Percentiles rank a stretch among this genome's conserved stretches.
Conservation (phyloP, 2,888 invertebrate species). For the Dioctria rufipes region DNA sequence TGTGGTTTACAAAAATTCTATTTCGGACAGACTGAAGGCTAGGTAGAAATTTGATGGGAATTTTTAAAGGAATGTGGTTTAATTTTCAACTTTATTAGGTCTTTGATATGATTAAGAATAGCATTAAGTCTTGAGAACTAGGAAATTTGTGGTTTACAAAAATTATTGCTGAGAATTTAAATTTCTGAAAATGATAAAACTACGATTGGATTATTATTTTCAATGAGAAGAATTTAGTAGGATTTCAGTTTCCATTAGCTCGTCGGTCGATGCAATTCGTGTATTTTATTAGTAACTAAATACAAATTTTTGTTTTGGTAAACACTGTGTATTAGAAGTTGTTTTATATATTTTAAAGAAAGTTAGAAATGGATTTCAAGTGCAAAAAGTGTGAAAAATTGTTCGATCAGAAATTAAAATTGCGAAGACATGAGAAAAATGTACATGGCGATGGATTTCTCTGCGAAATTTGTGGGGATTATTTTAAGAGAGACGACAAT, state of each 20-base stretch:
- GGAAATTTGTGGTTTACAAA: too few species aligned
- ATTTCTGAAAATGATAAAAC: neutral
- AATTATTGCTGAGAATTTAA: neutral
- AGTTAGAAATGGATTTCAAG: neutral
- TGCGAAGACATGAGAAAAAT: neutral
- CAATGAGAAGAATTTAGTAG: neutral
- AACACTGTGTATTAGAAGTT: too few species aligned
- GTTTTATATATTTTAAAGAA: neutral
- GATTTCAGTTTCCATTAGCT: neutral
- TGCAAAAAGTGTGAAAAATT: neutral
- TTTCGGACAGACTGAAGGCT: too few species aligned
- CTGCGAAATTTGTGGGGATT: too few species aligned
- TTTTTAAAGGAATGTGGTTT: too few species aligned
- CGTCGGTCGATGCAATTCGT: neutral
- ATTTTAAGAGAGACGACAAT: too few species aligned
- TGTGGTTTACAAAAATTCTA: too few species aligned
- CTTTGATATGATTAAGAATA: too few species aligned
- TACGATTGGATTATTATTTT: neutral
- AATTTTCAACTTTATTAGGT: too few species aligned
- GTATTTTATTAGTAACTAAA: neutral
- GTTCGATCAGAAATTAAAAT: neutral
- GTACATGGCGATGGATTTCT: too few species aligned
- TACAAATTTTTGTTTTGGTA: neutral
- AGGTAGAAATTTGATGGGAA: too few species aligned
- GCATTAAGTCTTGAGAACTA: too few species aligned